Evolutionary conservation across 2,797 vertebrate species (phyloP).

Genomic region (Rousettus madagascariensis): DNA sequence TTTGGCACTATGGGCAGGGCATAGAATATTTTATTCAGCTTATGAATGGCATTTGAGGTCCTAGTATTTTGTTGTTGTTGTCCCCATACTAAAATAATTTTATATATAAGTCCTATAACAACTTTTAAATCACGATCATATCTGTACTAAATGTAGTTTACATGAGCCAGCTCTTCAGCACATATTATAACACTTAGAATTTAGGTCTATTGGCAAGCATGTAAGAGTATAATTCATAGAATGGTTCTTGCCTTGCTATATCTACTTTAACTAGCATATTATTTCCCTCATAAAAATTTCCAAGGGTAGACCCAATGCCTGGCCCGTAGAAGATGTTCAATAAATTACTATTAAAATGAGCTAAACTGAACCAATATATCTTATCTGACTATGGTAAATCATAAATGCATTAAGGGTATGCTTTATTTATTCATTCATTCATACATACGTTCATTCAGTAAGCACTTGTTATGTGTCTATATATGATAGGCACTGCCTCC

Average conservation of each 20-base stretch:
- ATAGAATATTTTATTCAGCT: background rate
- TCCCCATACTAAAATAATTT: background rate
- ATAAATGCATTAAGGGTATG: background rate
- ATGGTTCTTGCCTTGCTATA: background rate
- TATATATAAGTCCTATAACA: background rate
- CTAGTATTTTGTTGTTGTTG: background rate
- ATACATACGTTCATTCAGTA: background rate
- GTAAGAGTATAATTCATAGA: background rate
- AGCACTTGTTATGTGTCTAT: background rate
- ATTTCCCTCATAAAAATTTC: conserved; percentile 13
- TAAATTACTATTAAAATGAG: conserved; percentile 27
- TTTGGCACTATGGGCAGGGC: background rate
- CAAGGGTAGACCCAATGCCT: background rate
- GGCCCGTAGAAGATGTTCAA: background rate
- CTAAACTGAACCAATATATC: background rate
- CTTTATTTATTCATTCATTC: background rate
- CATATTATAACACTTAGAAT: background rate
- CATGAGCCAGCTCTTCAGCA: background rate
- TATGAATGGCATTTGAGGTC: background rate
- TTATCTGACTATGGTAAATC: background rate
- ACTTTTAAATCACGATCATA: background rate
- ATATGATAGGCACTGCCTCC: background rate
- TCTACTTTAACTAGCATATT: background rate
- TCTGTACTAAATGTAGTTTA: background rate
- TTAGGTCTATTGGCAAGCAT: background rate